Conservation (phyloP, 1,140 invertebrate genomes). For the Amphibalanus amphitrite region DNA sequence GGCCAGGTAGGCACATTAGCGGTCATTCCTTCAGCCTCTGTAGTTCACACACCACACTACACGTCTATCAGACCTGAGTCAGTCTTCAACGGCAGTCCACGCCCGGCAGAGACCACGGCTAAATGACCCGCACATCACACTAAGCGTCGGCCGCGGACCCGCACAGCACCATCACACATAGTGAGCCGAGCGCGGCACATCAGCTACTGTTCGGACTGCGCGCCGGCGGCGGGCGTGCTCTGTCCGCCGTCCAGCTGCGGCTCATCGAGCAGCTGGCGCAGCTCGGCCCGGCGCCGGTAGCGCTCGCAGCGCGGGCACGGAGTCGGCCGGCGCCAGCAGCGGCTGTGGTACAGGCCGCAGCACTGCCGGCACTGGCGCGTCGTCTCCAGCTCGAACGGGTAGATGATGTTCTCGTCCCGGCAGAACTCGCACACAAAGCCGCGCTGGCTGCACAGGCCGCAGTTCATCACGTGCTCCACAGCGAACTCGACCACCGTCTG, state of each 20-base stretch:
- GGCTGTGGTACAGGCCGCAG: conserved; percentile 28
- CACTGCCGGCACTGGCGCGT: conserved; percentile 29
- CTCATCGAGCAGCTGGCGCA: not conserved
- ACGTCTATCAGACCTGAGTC: too few relatives aligned
- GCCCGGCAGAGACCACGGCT: too few relatives aligned
- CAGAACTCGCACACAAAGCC: conserved; percentile 36
- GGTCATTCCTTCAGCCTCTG: too few relatives aligned
- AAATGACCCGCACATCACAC: too few relatives aligned
- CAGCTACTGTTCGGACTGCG: too few relatives aligned
- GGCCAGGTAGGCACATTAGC: too few relatives aligned
- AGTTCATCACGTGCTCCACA: conserved; percentile 39
- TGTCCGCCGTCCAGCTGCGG: not conserved
- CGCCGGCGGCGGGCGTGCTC: too few relatives aligned
- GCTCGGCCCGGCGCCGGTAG: not conserved
- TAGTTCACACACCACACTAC: too few relatives aligned
- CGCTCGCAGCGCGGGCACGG: conserved; percentile 29
- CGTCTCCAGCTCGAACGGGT: conserved; percentile 30
- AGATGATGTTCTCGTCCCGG: conserved; percentile 28
- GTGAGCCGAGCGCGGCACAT: too few relatives aligned
- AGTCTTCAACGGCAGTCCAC: too few relatives aligned
- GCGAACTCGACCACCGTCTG: conserved; percentile 69
- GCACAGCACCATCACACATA: too few relatives aligned
- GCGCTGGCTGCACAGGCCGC: conserved; percentile 27
- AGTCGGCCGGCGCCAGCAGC: conserved; percentile 25
- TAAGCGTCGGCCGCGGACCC: too few relatives aligned